Evolutionary conservation across 1,140 invertebrate genomes (phyloP).

Genomic region (Polypedilum vanderplanki): DNA sequence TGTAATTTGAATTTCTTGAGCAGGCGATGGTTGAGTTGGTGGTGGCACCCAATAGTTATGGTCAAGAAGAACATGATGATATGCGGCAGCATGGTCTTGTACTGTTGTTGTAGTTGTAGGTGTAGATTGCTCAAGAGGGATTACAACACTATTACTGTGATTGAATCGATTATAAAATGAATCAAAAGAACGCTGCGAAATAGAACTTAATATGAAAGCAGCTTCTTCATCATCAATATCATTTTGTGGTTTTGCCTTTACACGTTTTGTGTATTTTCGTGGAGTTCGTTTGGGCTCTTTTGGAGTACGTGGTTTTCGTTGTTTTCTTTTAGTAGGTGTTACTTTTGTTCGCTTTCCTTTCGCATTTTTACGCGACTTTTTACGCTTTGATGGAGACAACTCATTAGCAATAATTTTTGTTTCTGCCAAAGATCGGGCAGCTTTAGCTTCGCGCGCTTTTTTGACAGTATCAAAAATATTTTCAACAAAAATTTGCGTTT

Average conservation of each 20-base stretch:
- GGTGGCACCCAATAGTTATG: conserved; percentile 4
- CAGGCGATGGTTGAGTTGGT: neutral
- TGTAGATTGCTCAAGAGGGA: no score
- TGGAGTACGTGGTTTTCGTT: neutral
- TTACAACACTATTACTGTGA: no score
- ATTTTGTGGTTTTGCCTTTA: neutral
- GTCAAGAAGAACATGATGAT: neutral
- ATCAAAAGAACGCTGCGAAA: neutral
- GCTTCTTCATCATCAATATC: conserved; percentile 24
- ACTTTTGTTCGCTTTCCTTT: neutral
- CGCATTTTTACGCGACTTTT: neutral
- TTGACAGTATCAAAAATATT: conserved; percentile 9
- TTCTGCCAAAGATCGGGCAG: neutral
- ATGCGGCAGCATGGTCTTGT: neutral
- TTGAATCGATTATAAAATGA: conserved; percentile 20
- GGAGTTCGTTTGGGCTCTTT: conserved; percentile 8
- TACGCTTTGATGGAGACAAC: neutral
- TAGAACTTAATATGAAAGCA: neutral
- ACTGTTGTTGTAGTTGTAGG: neutral
- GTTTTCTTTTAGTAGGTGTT: neutral
- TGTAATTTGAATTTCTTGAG: neutral
- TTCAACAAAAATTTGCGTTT: neutral
- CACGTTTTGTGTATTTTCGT: neutral
- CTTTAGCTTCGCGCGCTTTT: neutral
- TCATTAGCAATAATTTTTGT: neutral